Evolutionary conservation across 2,113 vertebrate genomes (phyloP), one percentile per base, ranked within the genome.

Genomic region (Agelaius tricolor): DNA sequence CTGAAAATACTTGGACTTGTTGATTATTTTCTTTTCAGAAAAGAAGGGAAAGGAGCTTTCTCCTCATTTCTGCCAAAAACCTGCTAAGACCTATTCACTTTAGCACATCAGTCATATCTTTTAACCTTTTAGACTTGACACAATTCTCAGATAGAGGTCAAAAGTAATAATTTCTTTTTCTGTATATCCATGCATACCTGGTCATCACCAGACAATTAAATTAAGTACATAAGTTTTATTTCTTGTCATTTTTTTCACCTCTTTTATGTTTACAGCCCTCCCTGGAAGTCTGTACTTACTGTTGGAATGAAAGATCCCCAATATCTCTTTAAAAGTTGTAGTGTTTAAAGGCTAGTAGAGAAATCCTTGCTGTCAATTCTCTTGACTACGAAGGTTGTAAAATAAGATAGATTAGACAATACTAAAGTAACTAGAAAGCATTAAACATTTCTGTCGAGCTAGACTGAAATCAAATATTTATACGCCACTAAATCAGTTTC

Each of bases 381-480:
- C 44, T 80, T 88, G 39, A 74, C 79, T 88, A 67, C 0, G 0
- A 84, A 68, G 51, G 55, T 74, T 96, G 90, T 94, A 94, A 96
- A 97, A 90, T 71, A 90, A 91, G 92, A 95, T 84, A 52, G 82
- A 94, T 97, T 96, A 78, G 71, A 88, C 87, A 88, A 74, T 88
- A 55, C 27, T 55, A 51, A 94, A 76, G 17, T 86, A 88, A 90
- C 75, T 80, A 74, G 63, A 95, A 94, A 90, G 39, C 85, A 92
- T 96, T 95, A 88, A 93, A 90, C 65, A 80, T 86, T 96, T 51
- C 75, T 88, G 75, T 94, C 47, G 80, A 94, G 63, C 67, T 90
- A 86, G 51, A 71, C 58, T 94, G 68, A 91, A 94, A 97, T 96
- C 11, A 90, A 94, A 93, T 96, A 97, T 96, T 96, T 95, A 92